Evolutionary conservation across 2,797 vertebrate genomes (phyloP).

Genomic region (Danio kyathit): DNA sequence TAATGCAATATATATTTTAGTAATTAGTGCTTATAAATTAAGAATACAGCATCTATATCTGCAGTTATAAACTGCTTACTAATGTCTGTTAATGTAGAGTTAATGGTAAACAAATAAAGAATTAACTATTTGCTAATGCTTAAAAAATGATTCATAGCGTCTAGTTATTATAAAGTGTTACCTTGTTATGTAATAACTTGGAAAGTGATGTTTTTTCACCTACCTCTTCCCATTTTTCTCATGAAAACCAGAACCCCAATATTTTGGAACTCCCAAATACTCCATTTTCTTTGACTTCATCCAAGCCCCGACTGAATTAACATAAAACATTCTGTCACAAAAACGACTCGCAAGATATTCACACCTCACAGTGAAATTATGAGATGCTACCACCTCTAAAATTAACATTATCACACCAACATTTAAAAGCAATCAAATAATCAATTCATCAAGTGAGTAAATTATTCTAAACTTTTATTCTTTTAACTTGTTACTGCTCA

Average conservation of each 20-base stretch:
- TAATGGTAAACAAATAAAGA: no score
- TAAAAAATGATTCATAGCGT: no score
- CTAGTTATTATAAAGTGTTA: not conserved
- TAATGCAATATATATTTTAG: no score
- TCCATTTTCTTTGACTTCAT: constrained; percentile 88
- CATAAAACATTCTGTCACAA: constrained; percentile 1
- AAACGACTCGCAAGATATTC: not conserved
- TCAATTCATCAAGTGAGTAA: constrained; percentile 30
- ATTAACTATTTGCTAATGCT: no score
- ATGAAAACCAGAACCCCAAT: constrained; percentile 95
- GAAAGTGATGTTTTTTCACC: not conserved
- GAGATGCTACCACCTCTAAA: not conserved
- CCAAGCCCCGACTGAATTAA: constrained; percentile 89
- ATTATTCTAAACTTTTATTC: constrained; percentile 52
- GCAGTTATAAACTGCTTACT: no score
- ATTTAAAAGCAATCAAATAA: constrained; percentile 29
- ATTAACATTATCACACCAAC: constrained; percentile 8
- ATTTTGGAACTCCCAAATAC: constrained; percentile 91
- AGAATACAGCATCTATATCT: no score
- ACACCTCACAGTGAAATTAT: constrained; percentile 17
- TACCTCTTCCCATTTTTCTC: constrained; percentile 88
- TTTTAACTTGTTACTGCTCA: constrained; percentile 63
- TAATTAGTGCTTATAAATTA: no score
- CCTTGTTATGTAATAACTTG: not conserved
- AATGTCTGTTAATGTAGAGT: no score